Evolutionary conservation across 2,888 invertebrate genomes (phyloP).

Genomic region (Drosophila falleni): DNA sequence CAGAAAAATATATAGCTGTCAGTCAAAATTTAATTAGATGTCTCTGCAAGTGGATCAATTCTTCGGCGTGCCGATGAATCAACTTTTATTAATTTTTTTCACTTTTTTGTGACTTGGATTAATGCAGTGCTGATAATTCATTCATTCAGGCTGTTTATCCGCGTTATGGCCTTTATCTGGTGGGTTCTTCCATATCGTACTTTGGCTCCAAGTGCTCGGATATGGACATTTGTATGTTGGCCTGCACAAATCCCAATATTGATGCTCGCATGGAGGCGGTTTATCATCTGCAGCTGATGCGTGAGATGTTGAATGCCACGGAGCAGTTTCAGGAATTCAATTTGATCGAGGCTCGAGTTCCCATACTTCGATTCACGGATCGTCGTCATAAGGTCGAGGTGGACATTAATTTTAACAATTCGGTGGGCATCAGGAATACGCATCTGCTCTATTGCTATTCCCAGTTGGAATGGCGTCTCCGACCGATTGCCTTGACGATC

Average conservation of each 20-base stretch:
- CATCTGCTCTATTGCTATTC: conserved; percentile 96
- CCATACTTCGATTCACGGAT: conserved; percentile 96
- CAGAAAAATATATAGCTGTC: too few relatives aligned
- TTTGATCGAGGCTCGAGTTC: conserved; percentile 97
- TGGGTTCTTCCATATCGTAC: conserved; percentile 98
- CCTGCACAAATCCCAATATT: conserved; percentile 86
- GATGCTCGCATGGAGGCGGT: conserved; percentile 91
- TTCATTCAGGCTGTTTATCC: conserved; percentile 85
- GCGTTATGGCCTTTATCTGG: conserved; percentile 95
- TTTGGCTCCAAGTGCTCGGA: conserved; percentile 97
- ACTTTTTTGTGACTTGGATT: not conserved
- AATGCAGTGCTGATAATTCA: not conserved
- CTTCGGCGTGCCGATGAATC: not conserved
- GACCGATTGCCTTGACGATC: conserved; percentile 94
- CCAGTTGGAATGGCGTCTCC: conserved; percentile 96
- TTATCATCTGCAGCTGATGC: conserved; percentile 82
- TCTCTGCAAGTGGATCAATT: not conserved
- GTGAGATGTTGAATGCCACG: conserved; percentile 79
- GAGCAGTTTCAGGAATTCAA: conserved; percentile 86
- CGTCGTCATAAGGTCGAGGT: conserved; percentile 92
- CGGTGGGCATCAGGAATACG: conserved; percentile 97
- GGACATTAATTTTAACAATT: conserved; percentile 98
- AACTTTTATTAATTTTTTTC: not conserved
- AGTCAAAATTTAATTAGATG: too few relatives aligned
- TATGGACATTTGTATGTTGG: conserved; percentile 97